Evolutionary conservation across 35 echinoderm and acorn worm species (phyloP).

Genomic region (Heliocidaris tuberculata): DNA sequence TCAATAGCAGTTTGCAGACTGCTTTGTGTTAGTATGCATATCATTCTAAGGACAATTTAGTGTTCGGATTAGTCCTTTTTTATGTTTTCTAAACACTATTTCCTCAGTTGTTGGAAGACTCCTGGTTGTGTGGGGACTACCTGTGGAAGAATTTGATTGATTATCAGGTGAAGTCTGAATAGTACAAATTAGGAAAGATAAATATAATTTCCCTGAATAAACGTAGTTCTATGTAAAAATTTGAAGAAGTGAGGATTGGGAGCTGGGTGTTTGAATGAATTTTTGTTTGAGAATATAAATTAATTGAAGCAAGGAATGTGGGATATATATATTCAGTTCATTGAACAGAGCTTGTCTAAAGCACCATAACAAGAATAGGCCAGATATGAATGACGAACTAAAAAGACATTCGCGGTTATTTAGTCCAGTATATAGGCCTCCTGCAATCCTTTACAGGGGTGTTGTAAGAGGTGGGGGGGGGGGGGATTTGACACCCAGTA

Average conservation of each 20-base stretch:
- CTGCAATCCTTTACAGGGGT: too few species aligned
- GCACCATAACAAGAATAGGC: too few species aligned
- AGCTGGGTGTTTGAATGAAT: neutral
- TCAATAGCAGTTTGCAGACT: conserved; percentile 3
- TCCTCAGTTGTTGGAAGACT: neutral
- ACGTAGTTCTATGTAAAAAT: neutral
- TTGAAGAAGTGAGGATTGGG: neutral
- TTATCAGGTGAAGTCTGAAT: neutral
- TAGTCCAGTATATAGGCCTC: too few species aligned
- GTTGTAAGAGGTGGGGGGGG: too few species aligned
- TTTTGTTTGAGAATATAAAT: neutral
- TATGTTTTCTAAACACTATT: neutral
- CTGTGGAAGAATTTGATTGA: neutral
- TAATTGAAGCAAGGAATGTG: neutral
- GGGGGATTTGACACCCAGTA: too few species aligned
- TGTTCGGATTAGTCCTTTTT: neutral
- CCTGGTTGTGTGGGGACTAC: neutral
- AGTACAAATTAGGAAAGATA: neutral
- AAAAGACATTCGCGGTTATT: too few species aligned
- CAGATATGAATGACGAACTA: too few species aligned
- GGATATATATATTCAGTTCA: neutral
- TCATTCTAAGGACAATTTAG: conserved; percentile 16
- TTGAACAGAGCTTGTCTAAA: too few species aligned
- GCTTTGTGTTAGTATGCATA: conserved; percentile 30
- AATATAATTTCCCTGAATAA: conserved; percentile 5